Conservation (phyloP, 2,888 invertebrate species). For the Ceraclea dissimilis region DNA sequence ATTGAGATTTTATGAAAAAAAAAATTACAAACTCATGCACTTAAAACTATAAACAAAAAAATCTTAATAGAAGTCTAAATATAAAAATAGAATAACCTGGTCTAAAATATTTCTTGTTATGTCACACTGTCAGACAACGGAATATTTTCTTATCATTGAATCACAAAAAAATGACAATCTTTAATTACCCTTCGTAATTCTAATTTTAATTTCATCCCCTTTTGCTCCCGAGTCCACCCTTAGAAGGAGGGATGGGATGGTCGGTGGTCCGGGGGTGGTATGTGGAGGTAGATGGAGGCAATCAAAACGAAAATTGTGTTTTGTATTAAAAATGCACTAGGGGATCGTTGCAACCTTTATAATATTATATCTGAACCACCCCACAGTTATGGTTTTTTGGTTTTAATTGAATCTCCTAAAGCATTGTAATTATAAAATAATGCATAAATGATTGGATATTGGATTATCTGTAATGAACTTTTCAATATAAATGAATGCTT, state of each 20-base stretch:
- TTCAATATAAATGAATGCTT: too few species aligned
- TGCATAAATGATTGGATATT: not conserved
- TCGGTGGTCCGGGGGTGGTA: conserved; percentile 1
- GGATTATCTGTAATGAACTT: too few species aligned
- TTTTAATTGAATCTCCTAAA: not conserved
- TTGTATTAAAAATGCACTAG: conserved; percentile 15
- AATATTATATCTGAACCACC: not conserved
- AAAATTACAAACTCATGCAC: too few species aligned
- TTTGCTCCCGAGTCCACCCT: not conserved
- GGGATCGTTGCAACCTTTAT: not conserved
- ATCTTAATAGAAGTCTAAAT: too few species aligned
- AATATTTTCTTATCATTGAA: not conserved
- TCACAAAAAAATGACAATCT: not conserved
- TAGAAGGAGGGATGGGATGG: not conserved
- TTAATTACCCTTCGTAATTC: not conserved
- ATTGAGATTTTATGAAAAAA: too few species aligned
- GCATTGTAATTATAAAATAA: not conserved
- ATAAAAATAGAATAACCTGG: too few species aligned
- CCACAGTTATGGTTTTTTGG: not conserved
- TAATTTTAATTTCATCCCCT: conserved; percentile 1
- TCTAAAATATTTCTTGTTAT: too few species aligned
- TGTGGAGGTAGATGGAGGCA: conserved; percentile 11
- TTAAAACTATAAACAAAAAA: too few species aligned
- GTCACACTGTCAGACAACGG: too few species aligned
- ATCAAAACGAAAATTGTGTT: conserved; percentile 24